Conservation (phyloP, 2,797 vertebrate species). For the Parauchenoglanis punctatus region DNA sequence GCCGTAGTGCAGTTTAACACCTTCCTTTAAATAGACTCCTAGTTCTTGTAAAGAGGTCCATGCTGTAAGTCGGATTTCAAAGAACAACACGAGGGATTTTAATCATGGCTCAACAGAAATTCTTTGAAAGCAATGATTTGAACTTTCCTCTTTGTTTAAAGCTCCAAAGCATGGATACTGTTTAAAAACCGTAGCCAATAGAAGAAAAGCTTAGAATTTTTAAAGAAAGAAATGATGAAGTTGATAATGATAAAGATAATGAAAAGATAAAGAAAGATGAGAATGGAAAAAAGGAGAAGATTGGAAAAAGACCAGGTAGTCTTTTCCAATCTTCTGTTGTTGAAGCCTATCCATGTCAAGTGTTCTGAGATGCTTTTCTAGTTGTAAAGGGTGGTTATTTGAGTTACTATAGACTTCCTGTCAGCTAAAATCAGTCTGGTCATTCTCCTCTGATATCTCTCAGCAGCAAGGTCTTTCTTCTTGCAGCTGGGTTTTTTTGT, state of each 20-base stretch:
- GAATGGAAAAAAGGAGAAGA: neutral
- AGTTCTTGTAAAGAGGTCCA: conserved; percentile 17
- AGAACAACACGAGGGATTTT: neutral
- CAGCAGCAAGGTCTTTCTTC: neutral
- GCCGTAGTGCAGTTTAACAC: conserved; percentile 17
- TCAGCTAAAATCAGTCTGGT: neutral
- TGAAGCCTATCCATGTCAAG: neutral
- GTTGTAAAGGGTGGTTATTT: neutral
- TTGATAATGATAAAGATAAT: too few relatives aligned
- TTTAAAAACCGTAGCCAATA: neutral
- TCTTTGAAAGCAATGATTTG: neutral
- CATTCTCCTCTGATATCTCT: conserved; percentile 1
- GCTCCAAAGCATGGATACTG: neutral
- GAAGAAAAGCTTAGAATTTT: neutral
- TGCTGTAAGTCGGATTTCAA: conserved; percentile 5
- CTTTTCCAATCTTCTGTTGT: neutral
- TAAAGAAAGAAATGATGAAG: too few relatives aligned
- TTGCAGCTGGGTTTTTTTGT: neutral
- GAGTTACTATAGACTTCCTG: neutral
- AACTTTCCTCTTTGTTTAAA: conserved; percentile 29
- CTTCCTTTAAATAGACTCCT: neutral
- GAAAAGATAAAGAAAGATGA: neutral
- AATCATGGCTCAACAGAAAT: neutral
- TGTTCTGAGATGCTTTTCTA: neutral
- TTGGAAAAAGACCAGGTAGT: neutral